A percentile compares a stretch with the other conserved stretches of the same genome.
Evolutionary conservation across 2,113 vertebrate genomes (phyloP).

Genomic region (Struthio camelus): DNA sequence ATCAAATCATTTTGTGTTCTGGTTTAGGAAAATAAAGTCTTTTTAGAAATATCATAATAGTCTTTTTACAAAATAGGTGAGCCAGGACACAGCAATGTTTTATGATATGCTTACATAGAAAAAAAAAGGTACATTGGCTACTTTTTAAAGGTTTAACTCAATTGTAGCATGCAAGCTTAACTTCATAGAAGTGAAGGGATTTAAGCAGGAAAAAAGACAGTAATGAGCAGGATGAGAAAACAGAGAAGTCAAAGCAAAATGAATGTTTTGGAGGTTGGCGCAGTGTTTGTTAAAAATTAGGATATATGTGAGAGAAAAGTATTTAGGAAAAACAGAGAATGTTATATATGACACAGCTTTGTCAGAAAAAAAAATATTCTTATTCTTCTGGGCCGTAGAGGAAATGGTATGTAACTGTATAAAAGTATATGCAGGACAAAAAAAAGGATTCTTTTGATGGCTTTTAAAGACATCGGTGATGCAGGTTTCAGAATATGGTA

Average conservation of each 20-base stretch:
- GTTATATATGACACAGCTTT: neutral
- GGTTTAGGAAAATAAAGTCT: neutral
- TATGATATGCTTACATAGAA: neutral
- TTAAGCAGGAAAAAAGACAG: neutral
- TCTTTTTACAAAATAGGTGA: rapidly evolving
- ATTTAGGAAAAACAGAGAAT: neutral
- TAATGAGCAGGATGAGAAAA: neutral
- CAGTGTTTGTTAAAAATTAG: neutral
- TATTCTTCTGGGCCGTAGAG: neutral
- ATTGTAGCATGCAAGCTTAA: neutral
- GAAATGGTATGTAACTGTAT: neutral
- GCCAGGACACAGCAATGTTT: neutral
- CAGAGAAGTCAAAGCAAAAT: neutral
- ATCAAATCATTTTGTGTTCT: neutral
- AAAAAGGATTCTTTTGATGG: neutral
- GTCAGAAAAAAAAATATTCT: neutral
- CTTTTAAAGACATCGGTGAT: neutral
- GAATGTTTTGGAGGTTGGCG: neutral
- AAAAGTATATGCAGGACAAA: neutral
- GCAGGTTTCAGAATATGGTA: neutral
- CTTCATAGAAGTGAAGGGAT: neutral
- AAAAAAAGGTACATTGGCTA: neutral
- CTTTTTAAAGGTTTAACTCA: neutral
- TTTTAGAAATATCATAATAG: neutral
- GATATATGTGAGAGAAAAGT: neutral